These are phyloP conservation scores for Hoplodrina ambigua DNA, from an alignment of 2,888 invertebrate genomes.

Conservation along the genomic window DNA sequence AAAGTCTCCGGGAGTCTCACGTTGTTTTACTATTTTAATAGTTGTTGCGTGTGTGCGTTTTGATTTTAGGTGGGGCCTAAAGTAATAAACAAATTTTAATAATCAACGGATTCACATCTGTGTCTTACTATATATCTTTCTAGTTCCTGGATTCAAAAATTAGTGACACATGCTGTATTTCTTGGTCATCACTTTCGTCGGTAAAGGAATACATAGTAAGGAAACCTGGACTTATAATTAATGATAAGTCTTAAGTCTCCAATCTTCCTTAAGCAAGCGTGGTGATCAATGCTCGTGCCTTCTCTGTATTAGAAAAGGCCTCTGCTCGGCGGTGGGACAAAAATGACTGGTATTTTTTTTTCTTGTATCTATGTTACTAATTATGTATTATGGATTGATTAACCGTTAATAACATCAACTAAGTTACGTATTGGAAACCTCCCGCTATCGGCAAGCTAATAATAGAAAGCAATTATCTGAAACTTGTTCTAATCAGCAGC, in stretches of 20 bases:
- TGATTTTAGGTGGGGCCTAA: background rate
- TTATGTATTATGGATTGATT: background rate
- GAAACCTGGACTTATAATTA: no score
- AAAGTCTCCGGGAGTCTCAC: conserved; percentile 31
- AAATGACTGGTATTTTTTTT: no score
- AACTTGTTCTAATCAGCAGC: conserved; percentile 22
- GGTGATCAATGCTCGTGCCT: no score
- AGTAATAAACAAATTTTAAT: background rate
- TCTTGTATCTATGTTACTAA: no score
- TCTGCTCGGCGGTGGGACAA: no score
- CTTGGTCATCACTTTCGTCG: no score
- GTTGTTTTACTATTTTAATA: conserved; percentile 1
- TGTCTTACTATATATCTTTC: background rate
- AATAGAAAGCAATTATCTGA: conserved; percentile 22
- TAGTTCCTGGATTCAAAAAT: no score
- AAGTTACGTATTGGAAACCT: conserved; percentile 6
- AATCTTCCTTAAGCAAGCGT: no score
- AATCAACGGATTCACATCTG: background rate
- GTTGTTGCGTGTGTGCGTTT: conserved; percentile 1
- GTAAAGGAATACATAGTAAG: no score
- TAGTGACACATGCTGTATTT: no score
- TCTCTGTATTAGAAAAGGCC: no score
- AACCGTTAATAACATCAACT: conserved; percentile 1
- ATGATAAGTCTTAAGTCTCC: no score
- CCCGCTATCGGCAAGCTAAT: conserved; percentile 9